phyloP scores from a whole-genome alignment of 2,797 vertebrate genomes.

The Decapterus maruadsi region DNA sequence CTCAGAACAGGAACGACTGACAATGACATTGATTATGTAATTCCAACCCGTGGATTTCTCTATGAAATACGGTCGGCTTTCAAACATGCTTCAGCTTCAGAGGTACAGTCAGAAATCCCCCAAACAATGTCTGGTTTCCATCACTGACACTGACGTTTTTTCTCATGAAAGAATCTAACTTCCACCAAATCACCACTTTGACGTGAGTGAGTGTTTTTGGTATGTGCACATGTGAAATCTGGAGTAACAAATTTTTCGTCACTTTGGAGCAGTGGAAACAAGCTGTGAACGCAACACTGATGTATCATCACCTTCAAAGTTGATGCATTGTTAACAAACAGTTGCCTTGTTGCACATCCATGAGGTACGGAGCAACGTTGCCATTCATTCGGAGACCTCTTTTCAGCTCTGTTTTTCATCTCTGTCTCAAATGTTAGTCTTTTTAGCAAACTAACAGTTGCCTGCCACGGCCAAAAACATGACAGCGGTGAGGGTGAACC shows the following conservation, averaged over 20 bases:
- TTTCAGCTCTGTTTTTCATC: background rate
- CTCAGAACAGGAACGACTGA: constrained; percentile 64
- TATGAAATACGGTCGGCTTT: constrained; percentile 67
- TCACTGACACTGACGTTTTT: constrained; percentile 62
- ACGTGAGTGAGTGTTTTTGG: constrained; percentile 25
- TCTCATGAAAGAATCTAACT: constrained; percentile 56
- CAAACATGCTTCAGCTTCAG: constrained; percentile 66
- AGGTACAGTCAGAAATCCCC: constrained; percentile 51
- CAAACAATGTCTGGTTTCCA: constrained; percentile 74
- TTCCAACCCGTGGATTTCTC: constrained; percentile 52
- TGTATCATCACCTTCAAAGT: background rate
- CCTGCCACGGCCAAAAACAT: background rate
- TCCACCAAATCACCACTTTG: constrained; percentile 44
- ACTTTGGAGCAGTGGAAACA: background rate
- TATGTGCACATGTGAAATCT: constrained; percentile 29
- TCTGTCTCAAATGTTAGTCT: background rate
- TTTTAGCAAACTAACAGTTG: background rate
- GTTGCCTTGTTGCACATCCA: background rate
- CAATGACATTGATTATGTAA: constrained; percentile 76
- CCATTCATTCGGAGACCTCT: background rate
- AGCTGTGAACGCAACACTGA: background rate
- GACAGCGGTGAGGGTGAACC: background rate
- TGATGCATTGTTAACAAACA: background rate
- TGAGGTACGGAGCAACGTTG: background rate
- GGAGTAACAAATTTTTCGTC: background rate